phyloP scores from a whole-genome alignment of 1,140 invertebrate species.

The Berghia stephanieae region DNA sequence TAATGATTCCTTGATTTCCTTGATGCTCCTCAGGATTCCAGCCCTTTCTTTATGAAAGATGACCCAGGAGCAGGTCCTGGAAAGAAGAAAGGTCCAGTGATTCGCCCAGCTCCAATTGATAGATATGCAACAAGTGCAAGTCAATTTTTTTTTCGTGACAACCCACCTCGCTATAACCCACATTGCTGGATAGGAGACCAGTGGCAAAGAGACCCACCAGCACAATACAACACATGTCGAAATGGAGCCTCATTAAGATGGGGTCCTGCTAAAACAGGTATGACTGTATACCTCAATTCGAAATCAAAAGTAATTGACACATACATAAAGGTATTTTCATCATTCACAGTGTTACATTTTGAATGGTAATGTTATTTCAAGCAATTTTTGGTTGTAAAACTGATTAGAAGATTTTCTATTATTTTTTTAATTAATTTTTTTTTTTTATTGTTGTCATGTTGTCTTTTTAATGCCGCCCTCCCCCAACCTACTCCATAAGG shows the following conservation, averaged over 20 bases:
- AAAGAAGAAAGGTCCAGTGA: background rate
- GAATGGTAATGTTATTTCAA: too few species aligned
- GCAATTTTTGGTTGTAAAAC: background rate
- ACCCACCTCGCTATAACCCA: constrained; percentile 47
- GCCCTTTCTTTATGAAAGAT: constrained; percentile 30
- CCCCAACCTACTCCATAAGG: too few species aligned
- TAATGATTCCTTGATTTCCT: too few species aligned
- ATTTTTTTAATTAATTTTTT: too few species aligned
- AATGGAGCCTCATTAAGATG: constrained; percentile 58
- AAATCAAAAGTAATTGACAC: too few species aligned
- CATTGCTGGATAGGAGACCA: constrained; percentile 60
- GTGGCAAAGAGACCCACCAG: constrained; percentile 49
- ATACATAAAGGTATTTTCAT: background rate
- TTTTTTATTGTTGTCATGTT: too few species aligned
- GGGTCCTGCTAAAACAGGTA: constrained; percentile 63
- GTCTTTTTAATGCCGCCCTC: too few species aligned
- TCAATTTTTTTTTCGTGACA: constrained; percentile 55
- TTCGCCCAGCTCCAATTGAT: constrained; percentile 37
- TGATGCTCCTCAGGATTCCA: constrained; percentile 27
- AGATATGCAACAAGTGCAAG: constrained; percentile 56
- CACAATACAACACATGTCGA: constrained; percentile 55
- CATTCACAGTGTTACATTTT: background rate
- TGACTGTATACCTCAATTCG: too few species aligned
- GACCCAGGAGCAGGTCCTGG: background rate
- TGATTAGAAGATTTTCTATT: too few species aligned